These are phyloP conservation scores for Odiellus spinosus DNA, from an alignment of 2,888 invertebrate species.

Conservation along the genomic window DNA sequence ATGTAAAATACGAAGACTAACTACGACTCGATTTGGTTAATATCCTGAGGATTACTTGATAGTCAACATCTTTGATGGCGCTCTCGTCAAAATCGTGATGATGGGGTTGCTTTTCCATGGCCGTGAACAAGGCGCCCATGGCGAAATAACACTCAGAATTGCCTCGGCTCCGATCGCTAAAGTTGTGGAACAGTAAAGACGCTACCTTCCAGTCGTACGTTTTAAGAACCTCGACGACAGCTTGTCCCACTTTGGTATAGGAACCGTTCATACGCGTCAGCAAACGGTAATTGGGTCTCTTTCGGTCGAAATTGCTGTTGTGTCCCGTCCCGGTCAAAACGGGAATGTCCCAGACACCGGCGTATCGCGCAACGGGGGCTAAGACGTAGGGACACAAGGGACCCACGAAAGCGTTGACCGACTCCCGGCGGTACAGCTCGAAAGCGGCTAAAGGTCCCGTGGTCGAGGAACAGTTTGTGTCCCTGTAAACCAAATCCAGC, in stretches of 20 bases:
- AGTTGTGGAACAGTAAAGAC: constrained; percentile 55
- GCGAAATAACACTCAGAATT: constrained; percentile 60
- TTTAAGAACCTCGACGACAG: constrained; percentile 49
- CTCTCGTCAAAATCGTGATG: constrained; percentile 45
- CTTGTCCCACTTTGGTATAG: constrained; percentile 39
- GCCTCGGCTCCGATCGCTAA: constrained; percentile 37
- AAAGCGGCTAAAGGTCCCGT: constrained; percentile 60
- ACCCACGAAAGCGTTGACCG: constrained; percentile 65
- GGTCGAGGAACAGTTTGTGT: constrained; percentile 58
- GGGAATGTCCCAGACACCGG: constrained; percentile 66
- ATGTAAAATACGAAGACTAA: no score
- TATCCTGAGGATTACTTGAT: not conserved
- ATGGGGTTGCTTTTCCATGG: constrained; percentile 34
- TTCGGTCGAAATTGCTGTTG: constrained; percentile 54
- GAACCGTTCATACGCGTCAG: constrained; percentile 74
- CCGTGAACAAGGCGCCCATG: constrained; percentile 46
- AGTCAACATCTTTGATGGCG: not conserved
- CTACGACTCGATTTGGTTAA: not conserved
- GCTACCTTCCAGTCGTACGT: constrained; percentile 55
- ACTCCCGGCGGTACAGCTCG: constrained; percentile 50
- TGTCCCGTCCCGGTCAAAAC: constrained; percentile 64
- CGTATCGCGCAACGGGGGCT: constrained; percentile 67
- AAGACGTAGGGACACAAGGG: constrained; percentile 73
- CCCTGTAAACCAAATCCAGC: constrained; percentile 48
- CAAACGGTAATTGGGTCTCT: constrained; percentile 47